Evolutionary conservation across 2,888 invertebrate species (phyloP), one percentile per base, ranked within the genome.

Genomic region (Drosophila infuscata): DNA sequence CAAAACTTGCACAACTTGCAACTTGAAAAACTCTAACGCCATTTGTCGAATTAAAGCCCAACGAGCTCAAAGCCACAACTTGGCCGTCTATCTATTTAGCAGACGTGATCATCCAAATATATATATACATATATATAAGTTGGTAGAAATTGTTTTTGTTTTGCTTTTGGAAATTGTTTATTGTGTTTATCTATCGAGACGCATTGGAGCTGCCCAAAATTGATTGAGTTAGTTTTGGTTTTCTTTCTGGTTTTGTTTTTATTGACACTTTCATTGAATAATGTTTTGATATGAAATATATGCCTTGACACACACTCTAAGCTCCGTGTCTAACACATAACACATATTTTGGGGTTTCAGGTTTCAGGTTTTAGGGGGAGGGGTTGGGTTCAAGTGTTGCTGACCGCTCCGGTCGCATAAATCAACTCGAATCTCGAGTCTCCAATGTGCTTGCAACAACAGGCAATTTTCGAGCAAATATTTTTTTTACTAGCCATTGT

Each of bases 181-280:
- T 88, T 88, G 74, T 88, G 86, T 70, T 65, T 86, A 71, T 65
- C 64, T 86, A 71, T 65, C 67, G 43, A 32, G 29, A 61, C 58
- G 67, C 38, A 64, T 49, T 65, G 58, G 63, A 71, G 72, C 82
- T 65, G 86, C 74, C 69, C 17, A 64, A 54, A 82, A 80, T 88
- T 88, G 86, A 85, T 85, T 85, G 89, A 85, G 89, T 79, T 88
- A 56, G 74, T 58, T 59, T 59, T 33, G 38, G 54, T 61, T 76
- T 60, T 64, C 62, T 70, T 63, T 59, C 1, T 38, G 41, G 78
- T 56, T 53, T 70, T 29, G 41, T 70, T 53, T 63, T 69, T 80
- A 83, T 89, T 89, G 90, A 85, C 82, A 82, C 83, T 78, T 83
- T 88, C 81, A 85, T 85, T 89, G 83, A 89, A 88, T 89, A 88